Conservation (phyloP, 2,113 vertebrate species). For the Parotia lawesii region DNA sequence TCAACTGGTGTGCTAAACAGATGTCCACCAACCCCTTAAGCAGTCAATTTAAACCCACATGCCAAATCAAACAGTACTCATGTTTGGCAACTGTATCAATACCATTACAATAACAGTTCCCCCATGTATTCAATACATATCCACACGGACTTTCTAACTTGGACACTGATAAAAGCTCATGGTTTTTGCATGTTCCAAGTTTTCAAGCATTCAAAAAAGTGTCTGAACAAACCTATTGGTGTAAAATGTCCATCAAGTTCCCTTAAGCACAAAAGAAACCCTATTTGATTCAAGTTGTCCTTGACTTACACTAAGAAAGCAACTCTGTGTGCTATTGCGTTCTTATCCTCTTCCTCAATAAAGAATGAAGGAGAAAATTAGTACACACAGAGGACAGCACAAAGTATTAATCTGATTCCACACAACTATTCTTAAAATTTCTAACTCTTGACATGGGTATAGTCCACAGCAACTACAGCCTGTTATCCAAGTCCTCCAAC, state of each 20-base stretch:
- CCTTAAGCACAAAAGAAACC: not conserved
- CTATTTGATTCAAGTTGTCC: not conserved
- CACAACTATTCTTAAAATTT: not conserved
- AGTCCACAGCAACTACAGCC: not conserved
- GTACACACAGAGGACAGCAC: not conserved
- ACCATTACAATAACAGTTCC: not conserved
- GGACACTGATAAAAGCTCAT: not conserved
- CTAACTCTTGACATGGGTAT: not conserved
- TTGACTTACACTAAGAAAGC: not conserved
- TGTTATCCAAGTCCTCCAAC: not conserved
- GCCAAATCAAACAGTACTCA: not conserved
- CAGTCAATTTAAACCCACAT: not conserved
- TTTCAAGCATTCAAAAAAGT: not conserved
- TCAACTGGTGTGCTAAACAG: not conserved
- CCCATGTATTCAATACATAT: not conserved
- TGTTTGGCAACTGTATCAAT: not conserved
- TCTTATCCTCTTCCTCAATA: not conserved
- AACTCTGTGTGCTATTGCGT: not conserved
- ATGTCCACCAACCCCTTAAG: not conserved
- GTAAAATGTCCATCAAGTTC: not conserved
- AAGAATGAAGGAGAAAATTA: not conserved
- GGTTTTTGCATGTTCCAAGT: not conserved
- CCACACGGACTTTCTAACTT: not conserved
- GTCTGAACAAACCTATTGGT: not conserved
- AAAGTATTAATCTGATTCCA: not conserved